Conservation (phyloP, 2,888 invertebrate genomes). For the Agonopterix alstromeriana region DNA sequence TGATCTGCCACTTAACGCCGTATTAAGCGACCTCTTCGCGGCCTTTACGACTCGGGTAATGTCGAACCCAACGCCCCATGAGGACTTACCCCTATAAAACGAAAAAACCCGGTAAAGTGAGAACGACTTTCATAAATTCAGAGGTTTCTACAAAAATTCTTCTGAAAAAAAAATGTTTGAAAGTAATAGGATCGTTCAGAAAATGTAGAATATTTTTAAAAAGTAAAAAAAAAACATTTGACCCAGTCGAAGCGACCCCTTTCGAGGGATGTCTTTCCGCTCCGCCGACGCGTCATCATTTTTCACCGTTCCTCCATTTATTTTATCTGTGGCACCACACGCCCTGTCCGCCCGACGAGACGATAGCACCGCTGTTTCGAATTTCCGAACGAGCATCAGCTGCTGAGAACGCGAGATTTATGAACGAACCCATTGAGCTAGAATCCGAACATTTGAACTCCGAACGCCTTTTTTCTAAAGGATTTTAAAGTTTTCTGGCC, state of each 20-base stretch:
- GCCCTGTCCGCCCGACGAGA: conserved; percentile 43
- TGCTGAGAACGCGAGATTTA: conserved; percentile 71
- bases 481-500: not conserved
- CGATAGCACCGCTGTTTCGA: conserved; percentile 59
- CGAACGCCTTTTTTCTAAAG: conserved; percentile 33
- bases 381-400: conserved; percentile 63
- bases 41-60: conserved; percentile 46
- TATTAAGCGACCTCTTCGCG: conserved; percentile 44
- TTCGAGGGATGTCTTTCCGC: conserved; percentile 59
- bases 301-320: conserved; percentile 73
- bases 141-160: not conserved
- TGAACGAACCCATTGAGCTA: conserved; percentile 61
- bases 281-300: conserved; percentile 67
- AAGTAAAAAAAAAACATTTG: conserved; percentile 32
- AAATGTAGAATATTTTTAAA: not conserved
- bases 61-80: conserved; percentile 21
- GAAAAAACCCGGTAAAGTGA: conserved; percentile 5
- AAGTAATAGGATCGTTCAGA: no score
- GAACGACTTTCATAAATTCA: conserved; percentile 1
- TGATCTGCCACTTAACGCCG: conserved; percentile 42
- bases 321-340: conserved; percentile 72
- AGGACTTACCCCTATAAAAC: conserved; percentile 8
- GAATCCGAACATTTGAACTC: conserved; percentile 60
- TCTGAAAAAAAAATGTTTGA: not conserved
- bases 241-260: conserved; percentile 53